Percentiles rank a stretch among this genome's conserved stretches.
These are phyloP conservation scores for Casuarius casuarius DNA, from an alignment of 2,113 vertebrate genomes.

Conservation along the genomic window DNA sequence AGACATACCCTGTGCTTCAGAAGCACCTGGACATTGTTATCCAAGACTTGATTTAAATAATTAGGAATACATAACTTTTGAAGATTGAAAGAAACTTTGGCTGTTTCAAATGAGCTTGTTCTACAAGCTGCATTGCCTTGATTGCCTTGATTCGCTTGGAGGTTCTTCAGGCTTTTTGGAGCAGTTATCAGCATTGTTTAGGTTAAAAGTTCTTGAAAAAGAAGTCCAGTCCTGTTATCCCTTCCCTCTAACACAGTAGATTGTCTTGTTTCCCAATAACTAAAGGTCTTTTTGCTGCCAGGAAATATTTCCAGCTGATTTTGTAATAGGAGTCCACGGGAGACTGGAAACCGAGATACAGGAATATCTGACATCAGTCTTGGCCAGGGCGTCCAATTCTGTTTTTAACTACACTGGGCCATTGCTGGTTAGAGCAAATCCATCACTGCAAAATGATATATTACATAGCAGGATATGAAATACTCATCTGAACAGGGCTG, in stretches of 20 bases:
- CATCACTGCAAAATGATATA: neutral
- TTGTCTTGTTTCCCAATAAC: neutral
- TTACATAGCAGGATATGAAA: neutral
- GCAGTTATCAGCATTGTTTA: neutral
- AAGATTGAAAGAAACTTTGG: neutral
- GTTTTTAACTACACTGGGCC: neutral
- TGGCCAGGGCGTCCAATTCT: neutral
- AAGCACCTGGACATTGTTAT: neutral
- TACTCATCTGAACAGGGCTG: neutral
- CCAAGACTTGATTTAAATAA: neutral
- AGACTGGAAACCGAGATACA: conserved; percentile 19
- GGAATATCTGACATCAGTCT: conserved; percentile 48
- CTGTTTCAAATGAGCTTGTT: neutral
- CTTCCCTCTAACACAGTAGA: neutral
- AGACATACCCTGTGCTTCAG: neutral
- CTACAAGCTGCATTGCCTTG: neutral
- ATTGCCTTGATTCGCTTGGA: neutral
- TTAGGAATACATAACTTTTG: neutral
- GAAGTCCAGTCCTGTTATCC: neutral
- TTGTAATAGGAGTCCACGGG: conserved; percentile 24
- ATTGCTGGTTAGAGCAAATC: neutral
- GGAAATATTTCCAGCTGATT: conserved; percentile 21
- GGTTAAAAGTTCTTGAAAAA: neutral
- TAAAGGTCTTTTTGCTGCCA: conserved; percentile 7
- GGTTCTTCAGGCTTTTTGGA: neutral